Conservation (phyloP, 2,797 vertebrate species). For the Neosalanx taihuensis region DNA sequence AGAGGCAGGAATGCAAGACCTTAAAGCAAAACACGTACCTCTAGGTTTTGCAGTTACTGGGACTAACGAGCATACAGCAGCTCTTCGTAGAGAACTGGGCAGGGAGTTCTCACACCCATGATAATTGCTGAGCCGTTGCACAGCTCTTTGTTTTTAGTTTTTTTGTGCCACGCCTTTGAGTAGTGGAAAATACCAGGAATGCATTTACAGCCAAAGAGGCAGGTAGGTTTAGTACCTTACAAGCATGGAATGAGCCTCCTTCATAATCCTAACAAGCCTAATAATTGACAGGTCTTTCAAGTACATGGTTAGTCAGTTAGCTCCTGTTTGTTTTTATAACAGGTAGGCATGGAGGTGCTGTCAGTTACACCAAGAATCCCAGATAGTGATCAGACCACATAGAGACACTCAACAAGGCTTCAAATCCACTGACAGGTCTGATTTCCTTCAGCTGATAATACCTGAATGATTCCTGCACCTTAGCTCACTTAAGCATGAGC, state of each 20-base stretch:
- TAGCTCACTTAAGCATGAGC: no score
- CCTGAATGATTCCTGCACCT: no score
- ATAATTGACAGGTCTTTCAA: not conserved
- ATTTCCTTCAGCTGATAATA: not conserved
- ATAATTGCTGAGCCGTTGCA: constrained; percentile 3
- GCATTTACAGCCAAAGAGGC: not conserved
- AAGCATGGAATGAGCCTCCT: not conserved
- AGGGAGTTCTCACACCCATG: constrained; percentile 19
- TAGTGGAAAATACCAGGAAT: not conserved
- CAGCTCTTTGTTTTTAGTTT: not conserved
- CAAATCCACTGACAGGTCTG: not conserved
- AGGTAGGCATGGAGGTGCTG: not conserved
- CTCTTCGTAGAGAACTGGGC: constrained; percentile 12
- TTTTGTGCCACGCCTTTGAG: constrained; percentile 5
- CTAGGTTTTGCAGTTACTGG: constrained; percentile 19
- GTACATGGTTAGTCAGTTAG: not conserved
- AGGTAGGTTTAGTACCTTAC: not conserved
- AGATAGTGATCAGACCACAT: no score
- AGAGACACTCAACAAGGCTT: not conserved
- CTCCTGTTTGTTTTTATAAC: not conserved
- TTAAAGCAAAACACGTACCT: not conserved
- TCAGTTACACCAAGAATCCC: not conserved
- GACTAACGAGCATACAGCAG: not conserved
- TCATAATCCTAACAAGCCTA: not conserved
- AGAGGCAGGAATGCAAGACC: constrained; percentile 31